Base-by-base conservation (phyloP, 2,888 invertebrate species). In the Dorcus hopei region DNA sequence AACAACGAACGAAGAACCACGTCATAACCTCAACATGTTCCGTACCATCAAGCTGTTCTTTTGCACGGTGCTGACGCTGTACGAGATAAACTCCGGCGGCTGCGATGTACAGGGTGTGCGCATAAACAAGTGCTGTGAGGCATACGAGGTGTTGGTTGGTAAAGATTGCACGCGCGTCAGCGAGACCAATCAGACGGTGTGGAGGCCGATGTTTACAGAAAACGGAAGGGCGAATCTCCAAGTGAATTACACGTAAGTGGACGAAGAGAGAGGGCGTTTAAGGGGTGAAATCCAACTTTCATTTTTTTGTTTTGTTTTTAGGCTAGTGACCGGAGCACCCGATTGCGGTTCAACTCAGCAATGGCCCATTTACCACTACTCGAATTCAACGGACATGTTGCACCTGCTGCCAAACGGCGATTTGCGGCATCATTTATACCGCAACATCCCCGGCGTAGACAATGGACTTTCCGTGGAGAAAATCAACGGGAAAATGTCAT, bases 81-180 rank as follows among this genome's bases (percentile, higher is more conserved):
- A 16, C 45, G 45, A 45, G 23, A 45, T 45, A 11, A 45, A 39
- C 33, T 16, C 49, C n/a, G 48, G 52, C 43, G 56, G 57, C 4
- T 33, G 26, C 38, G 57, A 58, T 11, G 56, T 58, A 61, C 54
- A 52, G 49, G 43, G 26, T 16, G 79, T 89, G 26, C 81, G 81
- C 69, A 85, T 93, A 64, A 89, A 89, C 73, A 93, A 93, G 82
- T 93, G 93, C 73, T 93, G 93, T 77, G 88, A 88, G 72, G 77
- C 80, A 52, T 82, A 86, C 68, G 89, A 92, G 75, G 78, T 92
- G 55, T 83, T 87, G 74, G 80, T 90, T 42, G 88, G 88, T 71
- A 81, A 81, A 56, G 79, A 80, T 61, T 92, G 92, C 74, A 84
- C 84, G 70, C 79, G 83, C 71, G 82, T 85, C 47, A 81, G 84